These are phyloP conservation scores for Ctenomys sociabilis DNA, from an alignment of 2,113 vertebrate species.

Conservation along the genomic window DNA sequence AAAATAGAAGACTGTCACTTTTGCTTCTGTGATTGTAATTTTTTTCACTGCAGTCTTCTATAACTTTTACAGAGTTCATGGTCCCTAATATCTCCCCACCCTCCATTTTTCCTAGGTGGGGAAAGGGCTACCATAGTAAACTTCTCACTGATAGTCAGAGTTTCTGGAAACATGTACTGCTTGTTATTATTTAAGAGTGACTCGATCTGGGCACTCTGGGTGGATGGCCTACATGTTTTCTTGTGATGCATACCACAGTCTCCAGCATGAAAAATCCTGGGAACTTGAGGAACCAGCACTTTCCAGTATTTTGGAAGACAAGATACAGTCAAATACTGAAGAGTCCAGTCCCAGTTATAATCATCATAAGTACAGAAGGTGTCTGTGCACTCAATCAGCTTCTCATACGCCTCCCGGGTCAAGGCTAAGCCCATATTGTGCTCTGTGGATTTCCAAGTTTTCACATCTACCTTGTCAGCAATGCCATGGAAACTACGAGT, in stretches of 20 bases:
- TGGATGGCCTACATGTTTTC: constrained; percentile 92
- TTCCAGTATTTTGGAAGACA: constrained; percentile 98
- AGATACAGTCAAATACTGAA: constrained; percentile 94
- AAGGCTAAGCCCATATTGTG: constrained; percentile 99
- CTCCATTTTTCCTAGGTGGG: constrained; percentile 98
- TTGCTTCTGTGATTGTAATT: constrained; percentile 50
- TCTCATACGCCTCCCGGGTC: constrained; percentile 91
- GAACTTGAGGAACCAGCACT: constrained; percentile 95
- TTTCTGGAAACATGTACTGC: constrained; percentile 95
- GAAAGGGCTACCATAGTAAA: constrained; percentile 91
- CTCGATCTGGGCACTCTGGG: constrained; percentile 96
- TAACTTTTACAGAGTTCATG: constrained; percentile 99
- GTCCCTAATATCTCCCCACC: constrained; percentile 99
- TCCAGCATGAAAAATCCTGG: constrained; percentile 96
- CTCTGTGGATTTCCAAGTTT: constrained; percentile 98
- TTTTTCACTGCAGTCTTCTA: constrained; percentile 94
- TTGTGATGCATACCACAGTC: constrained; percentile 99
- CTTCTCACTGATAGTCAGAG: constrained; percentile 91
- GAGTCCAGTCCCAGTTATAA: constrained; percentile 99
- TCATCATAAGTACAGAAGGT: constrained; percentile 98
- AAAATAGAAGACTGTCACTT: constrained; percentile 79
- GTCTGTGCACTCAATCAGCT: constrained; percentile 94
- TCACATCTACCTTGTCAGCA: constrained; percentile 95
- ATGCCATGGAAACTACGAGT: constrained; percentile 89
- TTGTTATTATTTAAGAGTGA: constrained; percentile 92